A percentile compares a stretch with the other conserved stretches of the same genome.
These are phyloP conservation scores for Condylostylus longicornis DNA, from an alignment of 1,140 invertebrate genomes.

Conservation along the genomic window DNA sequence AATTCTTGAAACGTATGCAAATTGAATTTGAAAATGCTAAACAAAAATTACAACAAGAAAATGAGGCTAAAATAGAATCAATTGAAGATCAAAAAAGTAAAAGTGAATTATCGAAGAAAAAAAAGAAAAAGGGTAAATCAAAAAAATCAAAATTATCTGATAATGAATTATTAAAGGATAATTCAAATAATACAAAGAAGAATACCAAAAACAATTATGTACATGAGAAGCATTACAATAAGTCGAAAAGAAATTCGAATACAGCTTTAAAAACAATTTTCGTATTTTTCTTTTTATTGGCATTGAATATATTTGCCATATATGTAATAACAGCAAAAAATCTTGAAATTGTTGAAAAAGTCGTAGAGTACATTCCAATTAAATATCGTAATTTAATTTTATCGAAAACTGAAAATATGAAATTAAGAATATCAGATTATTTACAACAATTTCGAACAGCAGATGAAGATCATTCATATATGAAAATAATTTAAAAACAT, in stretches of 20 bases:
- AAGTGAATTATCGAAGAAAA: background rate
- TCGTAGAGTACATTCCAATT: slow-evolving; percentile 25
- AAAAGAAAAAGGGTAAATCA: slow-evolving; percentile 1
- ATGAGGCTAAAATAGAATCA: background rate
- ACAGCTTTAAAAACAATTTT: slow-evolving; percentile 22
- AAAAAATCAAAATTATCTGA: background rate
- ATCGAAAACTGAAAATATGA: slow-evolving; percentile 27
- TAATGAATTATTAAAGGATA: slow-evolving; percentile 7
- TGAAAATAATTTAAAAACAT: no score
- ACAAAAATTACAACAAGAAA: slow-evolving; percentile 3
- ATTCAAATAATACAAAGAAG: slow-evolving; percentile 20
- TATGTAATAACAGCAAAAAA: slow-evolving; percentile 30
- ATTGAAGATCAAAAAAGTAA: background rate
- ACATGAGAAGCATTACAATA: slow-evolving; percentile 7
- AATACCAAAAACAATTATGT: slow-evolving; percentile 8
- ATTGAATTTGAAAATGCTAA: slow-evolving; percentile 14
- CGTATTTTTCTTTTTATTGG: slow-evolving; percentile 20
- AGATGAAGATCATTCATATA: no score
- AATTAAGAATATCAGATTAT: slow-evolving; percentile 26
- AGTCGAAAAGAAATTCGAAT: slow-evolving; percentile 5
- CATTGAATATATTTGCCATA: slow-evolving; percentile 22
- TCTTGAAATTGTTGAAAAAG: slow-evolving; percentile 25
- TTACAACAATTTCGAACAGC: slow-evolving; percentile 28
- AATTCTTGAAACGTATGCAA: slow-evolving; percentile 1
- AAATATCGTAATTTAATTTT: slow-evolving; percentile 29